Percentiles rank a stretch among this genome's conserved stretches.
Conservation (phyloP, 2,888 invertebrate genomes). For the Capitulum mitella region DNA sequence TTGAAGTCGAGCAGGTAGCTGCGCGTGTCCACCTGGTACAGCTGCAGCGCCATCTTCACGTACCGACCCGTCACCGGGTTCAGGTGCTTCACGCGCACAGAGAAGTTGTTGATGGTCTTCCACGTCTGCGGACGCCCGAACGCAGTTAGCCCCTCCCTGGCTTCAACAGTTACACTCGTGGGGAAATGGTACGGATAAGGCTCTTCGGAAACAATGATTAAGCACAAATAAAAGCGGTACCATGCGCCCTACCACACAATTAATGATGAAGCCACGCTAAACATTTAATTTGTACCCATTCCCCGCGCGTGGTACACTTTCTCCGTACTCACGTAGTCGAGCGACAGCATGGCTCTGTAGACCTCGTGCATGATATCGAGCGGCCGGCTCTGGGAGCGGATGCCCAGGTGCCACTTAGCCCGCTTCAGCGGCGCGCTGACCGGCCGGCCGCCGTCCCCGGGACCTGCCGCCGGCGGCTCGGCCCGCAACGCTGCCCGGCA, state of each 20-base stretch:
- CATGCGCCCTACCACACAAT: no score
- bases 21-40: constrained; percentile 98
- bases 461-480: constrained; percentile 14
- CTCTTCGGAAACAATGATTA: no score
- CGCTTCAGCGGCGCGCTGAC: constrained; percentile 73
- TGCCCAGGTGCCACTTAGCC: constrained; percentile 98
- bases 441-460: constrained; percentile 31
- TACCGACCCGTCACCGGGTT: constrained; percentile 74
- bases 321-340: constrained; percentile 80
- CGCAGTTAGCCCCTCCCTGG: no score
- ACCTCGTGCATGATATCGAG: constrained; percentile 99
- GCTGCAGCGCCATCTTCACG: constrained; percentile 95
- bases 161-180: no score
- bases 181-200: no score
- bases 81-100: constrained; percentile 87
- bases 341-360: constrained; percentile 95
- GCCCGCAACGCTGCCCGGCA: neutral
- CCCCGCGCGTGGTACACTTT: constrained; percentile 28
- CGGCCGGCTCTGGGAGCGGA: constrained; percentile 96
- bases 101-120: constrained; percentile 95
- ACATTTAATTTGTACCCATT: neutral
- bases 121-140: constrained; percentile 63
- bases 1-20: constrained; percentile 97
- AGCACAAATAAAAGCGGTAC: no score
- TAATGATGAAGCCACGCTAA: no score